Conservation (phyloP, 2,888 invertebrate species). For the Lycia hirtaria region DNA sequence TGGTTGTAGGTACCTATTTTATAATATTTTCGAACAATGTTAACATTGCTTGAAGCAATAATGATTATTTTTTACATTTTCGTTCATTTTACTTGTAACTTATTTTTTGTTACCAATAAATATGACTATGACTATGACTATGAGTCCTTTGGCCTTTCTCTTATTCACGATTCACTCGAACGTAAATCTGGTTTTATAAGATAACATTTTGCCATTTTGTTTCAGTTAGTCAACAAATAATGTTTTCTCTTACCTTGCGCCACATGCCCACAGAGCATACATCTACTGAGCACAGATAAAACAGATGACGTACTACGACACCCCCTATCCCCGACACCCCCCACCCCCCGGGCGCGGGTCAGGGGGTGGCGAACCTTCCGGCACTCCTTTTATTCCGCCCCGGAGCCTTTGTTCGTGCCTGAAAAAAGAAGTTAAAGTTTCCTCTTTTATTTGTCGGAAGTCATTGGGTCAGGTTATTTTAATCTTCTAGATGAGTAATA, state of each 20-base stretch:
- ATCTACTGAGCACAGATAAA: conserved; percentile 25
- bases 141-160: too few relatives aligned
- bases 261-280: background rate
- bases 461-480: conserved; percentile 48
- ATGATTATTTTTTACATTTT: too few relatives aligned
- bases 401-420: conserved; percentile 60
- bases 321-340: conserved; percentile 40
- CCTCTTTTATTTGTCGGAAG: conserved; percentile 36
- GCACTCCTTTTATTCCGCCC: conserved; percentile 56
- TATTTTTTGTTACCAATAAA: too few relatives aligned
- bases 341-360: conserved; percentile 24
- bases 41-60: too few relatives aligned
- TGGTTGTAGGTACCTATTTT: too few relatives aligned
- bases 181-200: too few relatives aligned
- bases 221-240: too few relatives aligned
- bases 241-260: background rate
- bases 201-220: too few relatives aligned
- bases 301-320: conserved; percentile 44
- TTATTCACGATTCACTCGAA: too few relatives aligned
- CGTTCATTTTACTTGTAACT: too few relatives aligned
- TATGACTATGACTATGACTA: too few relatives aligned
- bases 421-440: conserved; percentile 24
- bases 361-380: conserved; percentile 32
- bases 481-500: conserved; percentile 14
- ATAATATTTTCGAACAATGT: too few relatives aligned